These are phyloP conservation scores for Herpetotheres cachinnans DNA, from an alignment of 2,113 vertebrate genomes.

Conservation along the genomic window DNA sequence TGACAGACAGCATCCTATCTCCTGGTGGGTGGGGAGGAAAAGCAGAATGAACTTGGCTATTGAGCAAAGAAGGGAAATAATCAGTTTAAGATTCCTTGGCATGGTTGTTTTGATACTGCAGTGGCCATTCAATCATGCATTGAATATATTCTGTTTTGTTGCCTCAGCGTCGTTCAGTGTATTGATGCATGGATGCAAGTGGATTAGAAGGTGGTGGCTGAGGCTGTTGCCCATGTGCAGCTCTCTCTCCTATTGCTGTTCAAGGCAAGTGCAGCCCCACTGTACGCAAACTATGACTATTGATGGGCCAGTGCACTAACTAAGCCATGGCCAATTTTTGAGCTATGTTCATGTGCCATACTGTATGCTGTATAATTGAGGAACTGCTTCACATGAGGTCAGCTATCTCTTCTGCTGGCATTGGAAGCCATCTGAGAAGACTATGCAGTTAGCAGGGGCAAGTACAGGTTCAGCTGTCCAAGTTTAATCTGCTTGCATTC, in stretches of 20 bases:
- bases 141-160: background rate
- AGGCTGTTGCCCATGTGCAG: background rate
- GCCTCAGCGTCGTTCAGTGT: background rate
- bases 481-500: background rate
- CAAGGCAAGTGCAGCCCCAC: background rate
- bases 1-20: background rate
- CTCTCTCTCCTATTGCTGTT: background rate
- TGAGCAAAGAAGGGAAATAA: background rate
- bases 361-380: background rate
- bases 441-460: background rate
- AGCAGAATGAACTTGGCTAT: background rate
- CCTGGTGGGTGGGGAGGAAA: background rate
- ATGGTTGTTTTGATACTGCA: background rate
- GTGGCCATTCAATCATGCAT: background rate
- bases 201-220: background rate
- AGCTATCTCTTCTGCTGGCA: background rate
- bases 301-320: background rate
- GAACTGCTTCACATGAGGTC: background rate
- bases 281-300: background rate
- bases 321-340: background rate
- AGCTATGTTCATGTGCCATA: rapidly evolving
- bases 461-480: background rate
- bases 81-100: background rate
- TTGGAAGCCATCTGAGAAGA: background rate
- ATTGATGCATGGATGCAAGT: background rate